Evolutionary conservation across 2,113 vertebrate genomes (phyloP), one percentile per base, ranked within the genome.

Genomic region (Zonotrichia leucophrys): DNA sequence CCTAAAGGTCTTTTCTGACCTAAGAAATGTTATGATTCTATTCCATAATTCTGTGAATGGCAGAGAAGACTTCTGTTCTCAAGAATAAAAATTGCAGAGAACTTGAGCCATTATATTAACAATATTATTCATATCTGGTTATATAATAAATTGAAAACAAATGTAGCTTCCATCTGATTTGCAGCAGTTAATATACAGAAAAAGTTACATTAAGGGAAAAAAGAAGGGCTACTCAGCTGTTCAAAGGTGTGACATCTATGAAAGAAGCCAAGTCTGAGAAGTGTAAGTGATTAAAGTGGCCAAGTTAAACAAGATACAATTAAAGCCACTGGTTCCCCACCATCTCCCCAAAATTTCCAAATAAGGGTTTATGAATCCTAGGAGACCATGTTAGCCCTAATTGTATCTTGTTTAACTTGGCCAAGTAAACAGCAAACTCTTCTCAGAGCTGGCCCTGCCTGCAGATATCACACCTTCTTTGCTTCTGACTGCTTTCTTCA

Each of bases 401-500:
- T 97, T 98, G 95, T 93, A 90, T 97, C 96, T 97, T 98, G 94
- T 98, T 98, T 98, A 96, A 97, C 96, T 97, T 98, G 97, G 97
- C 97, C 97, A 98, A 92, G 97, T 97, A 97, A 95, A 96, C 91
- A 90, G 87, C 80, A 95, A 97, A 95, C 88, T 95, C 97, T 95
- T 96, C 94, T 96, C 75, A 49, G 94, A 94, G 95, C 93, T 97
- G 97, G 97, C 96, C 93, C 88, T 94, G 96, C 96, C 95, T 89
- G 91, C 82, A 96, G 95, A 95, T 96, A 91, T 97, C 96, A 97
- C 96, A 98, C 97, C 95, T 98, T 97, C 84, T 95, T 84, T 95
- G 89, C 95, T 96, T 87, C 94, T 91, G 72, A 91, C 88, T 90
- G 68, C 87, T 95, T 94, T 95, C 93, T 95, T 90, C 83, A 68